Conservation (phyloP, 2,113 vertebrate species). For the Okapia johnstoni region DNA sequence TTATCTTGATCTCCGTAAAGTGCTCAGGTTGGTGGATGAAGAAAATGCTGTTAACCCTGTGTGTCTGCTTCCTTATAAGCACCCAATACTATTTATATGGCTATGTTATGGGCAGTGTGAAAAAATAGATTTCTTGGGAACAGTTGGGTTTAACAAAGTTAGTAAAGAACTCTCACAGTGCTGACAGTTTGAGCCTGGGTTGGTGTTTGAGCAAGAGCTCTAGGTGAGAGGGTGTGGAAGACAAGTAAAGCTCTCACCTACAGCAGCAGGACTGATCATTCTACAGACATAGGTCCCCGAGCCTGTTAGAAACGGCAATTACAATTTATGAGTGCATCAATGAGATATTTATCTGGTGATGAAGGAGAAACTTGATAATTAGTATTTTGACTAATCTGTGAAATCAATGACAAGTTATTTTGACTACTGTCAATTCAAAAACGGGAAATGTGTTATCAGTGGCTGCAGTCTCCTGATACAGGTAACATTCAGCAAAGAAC, state of each 20-base stretch:
- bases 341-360: slow-evolving; percentile 30
- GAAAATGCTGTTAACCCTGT: background rate
- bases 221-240: background rate
- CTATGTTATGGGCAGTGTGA: background rate
- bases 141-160: background rate
- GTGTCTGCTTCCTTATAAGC: background rate
- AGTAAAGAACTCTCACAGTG: background rate
- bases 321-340: background rate
- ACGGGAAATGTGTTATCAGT: slow-evolving; percentile 28
- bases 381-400: slow-evolving; percentile 56
- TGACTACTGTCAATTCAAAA: slow-evolving; percentile 48
- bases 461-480: background rate
- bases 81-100: background rate
- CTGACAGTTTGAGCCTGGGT: background rate
- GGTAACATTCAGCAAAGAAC: background rate
- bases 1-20: background rate
- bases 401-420: slow-evolving; percentile 41
- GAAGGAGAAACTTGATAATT: slow-evolving; percentile 30
- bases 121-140: background rate
- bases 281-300: background rate
- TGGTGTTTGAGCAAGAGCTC: background rate
- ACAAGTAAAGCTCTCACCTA: background rate
- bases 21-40: background rate
- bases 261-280: background rate
- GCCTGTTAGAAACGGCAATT: background rate